A percentile compares a stretch with the other conserved stretches of the same genome.
Evolutionary conservation across 64 coral and sea anemone species (phyloP).

Genomic region (Montipora efflorescens): DNA sequence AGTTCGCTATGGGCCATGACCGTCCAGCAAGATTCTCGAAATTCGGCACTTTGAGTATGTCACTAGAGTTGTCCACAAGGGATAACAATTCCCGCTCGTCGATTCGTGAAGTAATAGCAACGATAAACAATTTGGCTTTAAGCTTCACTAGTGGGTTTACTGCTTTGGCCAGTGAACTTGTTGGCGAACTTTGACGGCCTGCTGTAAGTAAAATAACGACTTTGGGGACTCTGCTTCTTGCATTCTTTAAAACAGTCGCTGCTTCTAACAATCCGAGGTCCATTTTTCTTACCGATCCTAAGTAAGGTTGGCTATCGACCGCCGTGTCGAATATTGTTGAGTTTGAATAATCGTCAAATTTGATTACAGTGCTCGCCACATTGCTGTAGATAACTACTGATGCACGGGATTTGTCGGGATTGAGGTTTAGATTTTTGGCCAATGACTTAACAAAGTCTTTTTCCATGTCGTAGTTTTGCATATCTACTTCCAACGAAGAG

Average conservation of each 20-base stretch:
- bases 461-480: conserved; percentile 43
- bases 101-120: conserved; percentile 57
- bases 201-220: conserved; percentile 81
- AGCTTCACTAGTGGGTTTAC: conserved; percentile 48
- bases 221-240: conserved; percentile 34
- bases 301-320: conserved; percentile 40
- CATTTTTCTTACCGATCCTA: conserved; percentile 61
- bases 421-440: conserved; percentile 35
- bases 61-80: conserved; percentile 44
- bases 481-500: conserved; percentile 55
- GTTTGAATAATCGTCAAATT: conserved; percentile 42
- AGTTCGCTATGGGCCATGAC: conserved; percentile 49
- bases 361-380: background rate
- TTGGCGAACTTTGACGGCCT: conserved; percentile 44
- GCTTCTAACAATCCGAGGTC: conserved; percentile 70
- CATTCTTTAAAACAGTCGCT: conserved; percentile 18
- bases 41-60: conserved; percentile 36
- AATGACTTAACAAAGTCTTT: conserved; percentile 68
- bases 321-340: background rate
- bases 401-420: conserved; percentile 57
- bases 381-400: conserved; percentile 57
- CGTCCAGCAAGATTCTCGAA: conserved; percentile 29
- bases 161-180: conserved; percentile 23
- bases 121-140: conserved; percentile 65
- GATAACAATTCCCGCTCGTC: conserved; percentile 32